These are phyloP conservation scores for Bufotes viridis DNA, from an alignment of 2,797 vertebrate species.

Conservation along the genomic window DNA sequence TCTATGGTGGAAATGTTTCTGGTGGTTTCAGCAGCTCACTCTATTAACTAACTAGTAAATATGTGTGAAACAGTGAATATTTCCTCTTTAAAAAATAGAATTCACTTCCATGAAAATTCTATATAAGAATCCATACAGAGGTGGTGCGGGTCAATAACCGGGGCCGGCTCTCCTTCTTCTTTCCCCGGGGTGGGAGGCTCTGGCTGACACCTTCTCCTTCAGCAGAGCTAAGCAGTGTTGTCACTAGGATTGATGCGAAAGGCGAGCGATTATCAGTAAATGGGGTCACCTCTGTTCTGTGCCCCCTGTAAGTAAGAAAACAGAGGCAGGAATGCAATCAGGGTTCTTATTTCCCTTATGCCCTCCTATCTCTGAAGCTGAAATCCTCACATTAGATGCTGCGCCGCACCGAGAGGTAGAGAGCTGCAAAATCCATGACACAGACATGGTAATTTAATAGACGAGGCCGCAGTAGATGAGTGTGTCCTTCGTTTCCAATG, in stretches of 20 bases:
- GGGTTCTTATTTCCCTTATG: slow-evolving; percentile 37
- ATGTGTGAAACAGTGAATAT: background rate
- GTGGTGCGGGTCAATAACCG: background rate
- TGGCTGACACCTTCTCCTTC: slow-evolving; percentile 6
- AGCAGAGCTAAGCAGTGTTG: slow-evolving; percentile 45
- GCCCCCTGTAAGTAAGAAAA: slow-evolving; percentile 52
- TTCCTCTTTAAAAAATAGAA: background rate
- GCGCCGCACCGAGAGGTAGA: background rate
- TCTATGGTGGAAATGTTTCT: background rate
- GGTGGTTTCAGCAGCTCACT: background rate
- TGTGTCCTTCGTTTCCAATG: background rate
- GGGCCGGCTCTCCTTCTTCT: background rate
- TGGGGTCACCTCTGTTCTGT: slow-evolving; percentile 44
- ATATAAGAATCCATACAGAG: slow-evolving; percentile 16
- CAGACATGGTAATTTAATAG: slow-evolving; percentile 16
- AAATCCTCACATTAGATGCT: slow-evolving; percentile 9
- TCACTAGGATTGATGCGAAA: slow-evolving; percentile 51
- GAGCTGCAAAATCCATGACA: background rate
- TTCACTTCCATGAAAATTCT: background rate
- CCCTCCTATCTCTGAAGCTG: slow-evolving; percentile 14
- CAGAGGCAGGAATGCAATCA: slow-evolving; percentile 47
- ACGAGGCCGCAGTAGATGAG: background rate
- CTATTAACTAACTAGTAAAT: background rate
- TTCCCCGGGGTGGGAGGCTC: background rate
- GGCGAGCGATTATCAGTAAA: slow-evolving; percentile 51